Conservation (phyloP, 2,797 vertebrate species). For the Manis pentadactyla region DNA sequence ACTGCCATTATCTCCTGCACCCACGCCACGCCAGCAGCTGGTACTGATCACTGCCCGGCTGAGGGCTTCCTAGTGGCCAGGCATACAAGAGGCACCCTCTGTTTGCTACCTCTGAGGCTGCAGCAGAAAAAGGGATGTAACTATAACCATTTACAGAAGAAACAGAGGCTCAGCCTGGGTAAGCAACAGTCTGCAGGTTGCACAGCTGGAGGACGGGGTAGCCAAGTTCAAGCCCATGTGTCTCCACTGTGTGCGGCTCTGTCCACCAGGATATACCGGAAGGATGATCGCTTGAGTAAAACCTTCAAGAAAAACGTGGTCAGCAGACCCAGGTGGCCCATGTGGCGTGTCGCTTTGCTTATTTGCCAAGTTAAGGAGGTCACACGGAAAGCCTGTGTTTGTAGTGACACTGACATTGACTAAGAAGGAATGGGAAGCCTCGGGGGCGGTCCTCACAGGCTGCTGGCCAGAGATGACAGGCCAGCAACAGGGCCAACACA, state of each 20-base stretch:
- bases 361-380: neutral
- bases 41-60: neutral
- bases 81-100: neutral
- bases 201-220: fast-evolving
- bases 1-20: neutral
- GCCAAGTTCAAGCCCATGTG: neutral
- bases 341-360: neutral
- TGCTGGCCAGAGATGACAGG: neutral
- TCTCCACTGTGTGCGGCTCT: neutral
- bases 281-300: neutral
- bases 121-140: neutral
- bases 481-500: neutral
- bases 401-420: neutral
- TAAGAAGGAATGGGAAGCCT: too few species aligned
- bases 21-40: neutral
- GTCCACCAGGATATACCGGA: neutral
- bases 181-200: neutral
- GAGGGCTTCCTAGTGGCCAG: neutral
- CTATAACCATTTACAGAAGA: neutral
- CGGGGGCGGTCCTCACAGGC: neutral
- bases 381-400: neutral
- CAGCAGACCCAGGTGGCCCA: neutral
- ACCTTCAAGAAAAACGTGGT: neutral
- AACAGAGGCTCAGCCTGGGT: neutral
- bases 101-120: neutral